phyloP scores from a whole-genome alignment of 2,113 vertebrate genomes.

The Miniopterus natalensis region DNA sequence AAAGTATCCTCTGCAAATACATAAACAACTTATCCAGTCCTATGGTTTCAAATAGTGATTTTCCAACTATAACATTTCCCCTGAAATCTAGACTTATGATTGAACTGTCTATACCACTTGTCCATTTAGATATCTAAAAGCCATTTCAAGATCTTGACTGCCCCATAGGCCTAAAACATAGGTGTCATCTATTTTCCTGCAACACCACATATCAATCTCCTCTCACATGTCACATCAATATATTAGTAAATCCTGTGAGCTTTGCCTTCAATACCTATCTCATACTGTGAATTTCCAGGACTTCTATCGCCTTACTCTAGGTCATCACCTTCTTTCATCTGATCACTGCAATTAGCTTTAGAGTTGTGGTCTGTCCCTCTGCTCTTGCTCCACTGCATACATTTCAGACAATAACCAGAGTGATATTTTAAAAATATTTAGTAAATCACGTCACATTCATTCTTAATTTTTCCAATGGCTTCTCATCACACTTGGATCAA shows the following conservation, averaged over 20 bases:
- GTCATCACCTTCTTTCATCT: not conserved
- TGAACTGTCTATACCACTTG: not conserved
- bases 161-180: not conserved
- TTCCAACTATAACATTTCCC: not conserved
- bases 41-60: slow-evolving; percentile 19
- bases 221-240: not conserved
- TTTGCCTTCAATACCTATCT: slow-evolving; percentile 37
- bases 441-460: not conserved
- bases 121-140: slow-evolving; percentile 32
- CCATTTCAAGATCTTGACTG: not conserved
- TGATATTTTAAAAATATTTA: not conserved
- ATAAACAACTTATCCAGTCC: not conserved
- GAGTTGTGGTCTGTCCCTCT: not conserved
- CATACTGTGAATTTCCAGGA: not conserved
- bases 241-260: not conserved
- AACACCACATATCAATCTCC: not conserved
- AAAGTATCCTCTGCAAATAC: not conserved
- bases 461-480: not conserved
- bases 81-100: not conserved
- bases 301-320: not conserved
- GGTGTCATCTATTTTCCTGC: not conserved
- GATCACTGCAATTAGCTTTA: not conserved
- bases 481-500: not conserved
- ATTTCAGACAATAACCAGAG: not conserved
- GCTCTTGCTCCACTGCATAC: not conserved